phyloP scores from a whole-genome alignment of 2,113 vertebrate species.

The Etheostoma spectabile region DNA sequence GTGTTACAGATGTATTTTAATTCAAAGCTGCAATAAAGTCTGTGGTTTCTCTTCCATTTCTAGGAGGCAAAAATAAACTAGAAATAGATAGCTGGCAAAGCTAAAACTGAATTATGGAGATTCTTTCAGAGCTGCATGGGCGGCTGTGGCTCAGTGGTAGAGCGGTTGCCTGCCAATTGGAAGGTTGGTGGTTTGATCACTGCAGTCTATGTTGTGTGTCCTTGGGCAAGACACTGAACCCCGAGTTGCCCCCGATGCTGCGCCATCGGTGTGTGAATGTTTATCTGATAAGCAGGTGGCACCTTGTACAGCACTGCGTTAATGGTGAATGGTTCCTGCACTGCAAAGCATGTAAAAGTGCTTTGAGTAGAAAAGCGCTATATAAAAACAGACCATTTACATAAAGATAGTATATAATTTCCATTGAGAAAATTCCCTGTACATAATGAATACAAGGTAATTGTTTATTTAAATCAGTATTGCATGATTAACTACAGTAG shows the following conservation, averaged over 20 bases:
- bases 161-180: too few species aligned
- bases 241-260: too few species aligned
- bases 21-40: neutral
- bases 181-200: too few species aligned
- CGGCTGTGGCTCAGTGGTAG: too few species aligned
- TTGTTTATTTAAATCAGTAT: neutral
- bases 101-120: neutral
- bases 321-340: too few species aligned
- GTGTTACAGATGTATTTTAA: conserved; percentile 23
- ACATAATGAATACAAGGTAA: neutral
- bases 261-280: too few species aligned
- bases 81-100: neutral
- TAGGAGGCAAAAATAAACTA: neutral
- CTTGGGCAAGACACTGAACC: too few species aligned
- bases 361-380: too few species aligned
- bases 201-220: too few species aligned
- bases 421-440: conserved; percentile 2
- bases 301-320: too few species aligned
- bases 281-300: too few species aligned
- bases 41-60: conserved; percentile 8
- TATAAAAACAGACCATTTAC: neutral
- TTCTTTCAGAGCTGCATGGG: neutral
- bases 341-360: too few species aligned
- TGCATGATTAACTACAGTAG: neutral
- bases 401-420: neutral